Percentiles rank a stretch among this genome's conserved stretches.
phyloP scores from a whole-genome alignment of 2,797 vertebrate species.

The Mormyrus hasselquistii region DNA sequence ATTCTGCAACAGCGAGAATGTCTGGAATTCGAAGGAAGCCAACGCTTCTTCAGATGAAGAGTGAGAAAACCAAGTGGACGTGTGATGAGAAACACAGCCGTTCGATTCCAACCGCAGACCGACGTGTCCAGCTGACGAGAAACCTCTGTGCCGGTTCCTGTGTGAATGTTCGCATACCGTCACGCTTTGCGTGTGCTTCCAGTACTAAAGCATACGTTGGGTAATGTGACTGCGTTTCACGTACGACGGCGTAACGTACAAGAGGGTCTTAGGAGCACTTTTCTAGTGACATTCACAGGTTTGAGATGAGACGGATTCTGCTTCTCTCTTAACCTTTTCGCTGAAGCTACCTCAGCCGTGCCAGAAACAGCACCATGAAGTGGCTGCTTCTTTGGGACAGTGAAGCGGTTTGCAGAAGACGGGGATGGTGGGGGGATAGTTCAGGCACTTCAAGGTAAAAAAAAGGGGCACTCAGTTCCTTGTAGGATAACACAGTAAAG shows the following conservation, averaged over 20 bases:
- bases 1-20: background rate
- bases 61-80: background rate
- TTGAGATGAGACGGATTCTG: background rate
- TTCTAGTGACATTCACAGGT: background rate
- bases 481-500: background rate
- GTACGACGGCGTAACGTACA: too few relatives aligned
- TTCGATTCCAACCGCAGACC: background rate
- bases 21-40: background rate
- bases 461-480: background rate
- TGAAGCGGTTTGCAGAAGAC: background rate
- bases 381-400: background rate
- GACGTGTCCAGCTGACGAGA: background rate
- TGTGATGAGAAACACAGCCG: background rate
- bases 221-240: background rate
- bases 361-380: background rate
- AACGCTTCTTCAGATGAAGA: background rate
- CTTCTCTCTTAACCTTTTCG: background rate
- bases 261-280: background rate
- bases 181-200: background rate
- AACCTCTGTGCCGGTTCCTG: background rate
- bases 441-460: background rate
- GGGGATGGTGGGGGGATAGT: background rate
- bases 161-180: background rate
- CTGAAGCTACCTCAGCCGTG: background rate
- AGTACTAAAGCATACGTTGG: background rate